These are phyloP conservation scores for Eueremaeus valkanovi DNA, from an alignment of 2,888 invertebrate genomes.

Conservation along the genomic window DNA sequence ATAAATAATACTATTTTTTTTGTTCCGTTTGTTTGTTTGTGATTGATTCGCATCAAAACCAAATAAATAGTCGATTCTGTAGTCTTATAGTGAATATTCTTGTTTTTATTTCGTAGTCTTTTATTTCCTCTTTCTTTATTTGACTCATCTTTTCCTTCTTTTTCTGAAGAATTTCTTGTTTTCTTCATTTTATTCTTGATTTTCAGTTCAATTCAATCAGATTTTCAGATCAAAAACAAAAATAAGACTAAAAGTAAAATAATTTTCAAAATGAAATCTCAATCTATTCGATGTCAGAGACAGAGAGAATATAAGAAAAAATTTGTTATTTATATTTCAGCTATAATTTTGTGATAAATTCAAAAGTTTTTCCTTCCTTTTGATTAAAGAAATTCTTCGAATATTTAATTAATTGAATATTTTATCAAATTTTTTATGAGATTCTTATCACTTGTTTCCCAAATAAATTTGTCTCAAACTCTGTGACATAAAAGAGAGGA, in stretches of 20 bases:
- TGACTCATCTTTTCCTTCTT: background rate
- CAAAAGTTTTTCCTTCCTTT: background rate
- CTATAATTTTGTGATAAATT: background rate
- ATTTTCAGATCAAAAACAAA: background rate
- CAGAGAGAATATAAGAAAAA: too few species aligned
- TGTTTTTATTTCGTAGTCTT: background rate
- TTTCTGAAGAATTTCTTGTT: background rate
- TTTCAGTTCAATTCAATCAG: background rate
- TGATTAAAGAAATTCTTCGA: constrained; percentile 1
- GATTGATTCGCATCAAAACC: too few species aligned
- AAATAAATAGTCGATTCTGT: background rate
- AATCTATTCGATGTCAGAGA: background rate
- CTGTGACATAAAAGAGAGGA: background rate
- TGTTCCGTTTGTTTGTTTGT: too few species aligned
- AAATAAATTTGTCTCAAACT: too few species aligned
- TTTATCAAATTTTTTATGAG: background rate
- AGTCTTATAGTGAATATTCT: background rate
- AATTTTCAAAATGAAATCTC: background rate
- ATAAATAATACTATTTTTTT: background rate
- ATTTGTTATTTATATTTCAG: background rate
- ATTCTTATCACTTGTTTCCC: background rate
- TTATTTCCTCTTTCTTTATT: background rate
- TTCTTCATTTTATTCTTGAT: background rate
- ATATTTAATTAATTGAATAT: background rate
- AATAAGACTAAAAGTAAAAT: background rate